Evolutionary conservation across 2,888 invertebrate species (phyloP).

Genomic region (Cheilosia variabilis): DNA sequence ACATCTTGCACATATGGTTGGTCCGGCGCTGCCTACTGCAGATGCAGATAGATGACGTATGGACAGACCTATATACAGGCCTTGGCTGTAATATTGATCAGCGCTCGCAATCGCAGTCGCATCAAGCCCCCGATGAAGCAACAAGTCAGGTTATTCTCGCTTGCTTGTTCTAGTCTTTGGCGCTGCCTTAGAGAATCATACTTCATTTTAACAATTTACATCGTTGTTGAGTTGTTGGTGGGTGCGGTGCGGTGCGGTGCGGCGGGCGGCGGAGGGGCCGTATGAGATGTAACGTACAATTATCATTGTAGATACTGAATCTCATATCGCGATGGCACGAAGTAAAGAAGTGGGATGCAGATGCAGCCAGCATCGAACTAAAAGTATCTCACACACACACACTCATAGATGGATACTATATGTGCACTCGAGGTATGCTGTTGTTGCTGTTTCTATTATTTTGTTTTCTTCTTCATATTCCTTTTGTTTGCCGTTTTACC

Average conservation of each 20-base stretch:
- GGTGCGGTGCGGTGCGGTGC: neutral
- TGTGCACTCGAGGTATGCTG: conserved; percentile 22
- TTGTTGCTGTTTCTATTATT: conserved; percentile 40
- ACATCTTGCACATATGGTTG: too few relatives aligned
- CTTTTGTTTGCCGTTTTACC: conserved; percentile 31
- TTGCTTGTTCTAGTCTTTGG: conserved; percentile 16
- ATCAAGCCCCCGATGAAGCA: conserved; percentile 49
- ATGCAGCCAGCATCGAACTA: conserved; percentile 27
- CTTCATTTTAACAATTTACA: conserved; percentile 70
- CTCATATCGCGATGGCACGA: conserved; percentile 31
- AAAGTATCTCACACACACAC: conserved; percentile 43
- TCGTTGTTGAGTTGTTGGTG: neutral
- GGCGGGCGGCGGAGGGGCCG: neutral
- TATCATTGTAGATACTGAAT: conserved; percentile 67
- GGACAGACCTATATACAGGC: conserved; percentile 26
- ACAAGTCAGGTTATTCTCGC: conserved; percentile 69
- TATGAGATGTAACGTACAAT: conserved; percentile 67
- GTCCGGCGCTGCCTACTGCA: conserved; percentile 1
- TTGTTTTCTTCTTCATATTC: conserved; percentile 40
- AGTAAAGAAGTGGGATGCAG: conserved; percentile 17
- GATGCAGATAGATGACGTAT: conserved; percentile 12
- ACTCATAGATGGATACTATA: neutral
- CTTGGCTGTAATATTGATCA: conserved; percentile 49
- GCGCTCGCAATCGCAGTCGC: conserved; percentile 6
- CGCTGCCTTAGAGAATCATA: conserved; percentile 49